Evolutionary conservation across 2,888 invertebrate genomes (phyloP).

Genomic region (Fragum fragum): DNA sequence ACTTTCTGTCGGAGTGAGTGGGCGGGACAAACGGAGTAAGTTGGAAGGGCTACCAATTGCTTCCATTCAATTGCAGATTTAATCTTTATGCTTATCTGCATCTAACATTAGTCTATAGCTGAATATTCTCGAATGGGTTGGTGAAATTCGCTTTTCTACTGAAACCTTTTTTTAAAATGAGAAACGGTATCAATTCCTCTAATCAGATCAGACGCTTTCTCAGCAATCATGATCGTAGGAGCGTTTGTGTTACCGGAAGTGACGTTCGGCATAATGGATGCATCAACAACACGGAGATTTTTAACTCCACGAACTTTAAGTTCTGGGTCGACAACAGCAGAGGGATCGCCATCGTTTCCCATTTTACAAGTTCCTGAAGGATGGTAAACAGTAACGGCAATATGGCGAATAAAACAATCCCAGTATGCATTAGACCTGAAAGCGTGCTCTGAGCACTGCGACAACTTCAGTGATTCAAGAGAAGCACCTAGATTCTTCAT

Average conservation of each 20-base stretch:
- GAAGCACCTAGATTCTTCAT: slow-evolving; percentile 56
- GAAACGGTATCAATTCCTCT: slow-evolving; percentile 70
- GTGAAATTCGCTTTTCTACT: too few relatives aligned
- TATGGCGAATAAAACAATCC: slow-evolving; percentile 55
- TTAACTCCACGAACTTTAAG: slow-evolving; percentile 6
- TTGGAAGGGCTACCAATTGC: too few relatives aligned
- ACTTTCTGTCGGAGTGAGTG: too few relatives aligned
- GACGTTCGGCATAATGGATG: slow-evolving; percentile 71
- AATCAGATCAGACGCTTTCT: slow-evolving; percentile 16
- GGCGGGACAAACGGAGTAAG: too few relatives aligned
- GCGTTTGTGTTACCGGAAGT: slow-evolving; percentile 20
- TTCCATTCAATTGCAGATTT: too few relatives aligned
- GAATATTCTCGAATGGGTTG: too few relatives aligned
- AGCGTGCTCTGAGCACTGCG: slow-evolving; percentile 48
- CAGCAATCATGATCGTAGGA: slow-evolving; percentile 5
- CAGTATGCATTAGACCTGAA: slow-evolving; percentile 65
- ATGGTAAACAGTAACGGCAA: slow-evolving; percentile 87
- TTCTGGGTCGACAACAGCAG: slow-evolving; percentile 90
- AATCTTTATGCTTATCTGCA: too few relatives aligned
- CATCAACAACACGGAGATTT: slow-evolving; percentile 14
- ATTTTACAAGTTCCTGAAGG: slow-evolving; percentile 92
- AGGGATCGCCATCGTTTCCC: slow-evolving; percentile 87
- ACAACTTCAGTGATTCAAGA: slow-evolving; percentile 43
- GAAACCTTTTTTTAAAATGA: not conserved
- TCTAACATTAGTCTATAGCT: too few relatives aligned